Base-by-base conservation (phyloP, 2,888 invertebrate genomes). In the Erebia aethiops region DNA sequence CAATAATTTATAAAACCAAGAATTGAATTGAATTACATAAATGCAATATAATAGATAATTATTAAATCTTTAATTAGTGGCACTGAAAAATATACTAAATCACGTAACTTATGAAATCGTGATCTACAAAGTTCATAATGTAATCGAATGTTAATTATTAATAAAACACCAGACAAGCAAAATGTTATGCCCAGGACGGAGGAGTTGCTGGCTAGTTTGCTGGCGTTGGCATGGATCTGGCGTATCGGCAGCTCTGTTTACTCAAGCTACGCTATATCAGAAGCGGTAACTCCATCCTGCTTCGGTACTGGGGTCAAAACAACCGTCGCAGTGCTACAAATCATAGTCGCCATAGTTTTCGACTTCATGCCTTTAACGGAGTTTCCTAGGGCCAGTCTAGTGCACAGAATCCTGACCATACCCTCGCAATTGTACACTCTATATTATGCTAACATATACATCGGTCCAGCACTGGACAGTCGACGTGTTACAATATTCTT, bases 391-490 rank as follows among this genome's bases (percentile, higher is more conserved):
- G 71, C 86, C 41, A 86, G 84, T 46, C 76, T 89, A 21, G 77
- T 77, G 2, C 83, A 78, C 69, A 82, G 81, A 2, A 64, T 88
- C 2, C 10, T 83, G 13, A 81, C 82, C 51, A 77, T 86, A 13
- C 87, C 87, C 2, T 80, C 86, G 0, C 85, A 86, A 71, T 70
- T 80, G 0, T 80, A 81, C 61, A 80, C 82, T 0, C 71, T 86
- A 10, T 81, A 82, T 67, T 81, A 84, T 54, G 72, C 84, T 0
- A 80, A 86, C 65, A 76, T 70, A 43, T 84, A 82, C 54, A 67
- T 86, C 1, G 79, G 76, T 0, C 78, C 82, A 0, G 71, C 78
- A 0, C 26, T 87, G 1, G 75, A 83, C 71, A 83, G 80, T 73
- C 71, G 71, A 5, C 77, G 78, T 52, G 71, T 84, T 1, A 82